Percentiles rank a stretch among this genome's conserved stretches.
phyloP scores from a whole-genome alignment of 2,888 invertebrate genomes.

The Noctua fimbriata region DNA sequence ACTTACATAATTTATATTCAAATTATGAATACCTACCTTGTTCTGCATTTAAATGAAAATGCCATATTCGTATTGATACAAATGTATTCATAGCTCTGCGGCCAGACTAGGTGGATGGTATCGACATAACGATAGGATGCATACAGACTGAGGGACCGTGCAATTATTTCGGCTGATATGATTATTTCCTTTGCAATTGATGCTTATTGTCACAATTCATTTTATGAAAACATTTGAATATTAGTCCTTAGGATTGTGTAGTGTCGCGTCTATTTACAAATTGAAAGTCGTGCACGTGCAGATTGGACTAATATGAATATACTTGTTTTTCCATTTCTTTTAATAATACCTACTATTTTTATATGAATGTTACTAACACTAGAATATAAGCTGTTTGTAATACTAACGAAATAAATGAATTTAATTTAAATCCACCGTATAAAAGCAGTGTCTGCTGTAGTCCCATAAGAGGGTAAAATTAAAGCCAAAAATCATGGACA shows the following conservation, averaged over 20 bases:
- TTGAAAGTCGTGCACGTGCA: background rate
- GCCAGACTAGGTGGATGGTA: conserved; percentile 34
- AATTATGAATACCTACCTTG: conserved; percentile 44
- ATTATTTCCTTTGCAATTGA: conserved; percentile 29
- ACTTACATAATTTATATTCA: conserved; percentile 19
- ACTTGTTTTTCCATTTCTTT: too few relatives aligned
- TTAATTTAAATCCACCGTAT: background rate
- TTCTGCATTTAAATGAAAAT: conserved; percentile 51
- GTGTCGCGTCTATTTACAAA: background rate
- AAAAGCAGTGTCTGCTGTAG: background rate
- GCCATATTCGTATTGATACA: conserved; percentile 30
- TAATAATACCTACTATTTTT: too few relatives aligned
- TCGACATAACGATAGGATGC: conserved; percentile 21
- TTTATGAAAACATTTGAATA: background rate
- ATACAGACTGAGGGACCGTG: conserved; percentile 8
- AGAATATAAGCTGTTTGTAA: too few relatives aligned
- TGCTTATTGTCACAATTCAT: background rate
- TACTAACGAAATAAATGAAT: too few relatives aligned
- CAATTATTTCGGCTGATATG: conserved; percentile 27
- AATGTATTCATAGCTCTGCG: conserved; percentile 51
- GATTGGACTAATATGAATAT: background rate
- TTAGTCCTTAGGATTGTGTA: background rate
- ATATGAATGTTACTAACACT: too few relatives aligned
- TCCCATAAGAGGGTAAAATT: background rate
- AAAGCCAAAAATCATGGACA: background rate